These are phyloP conservation scores for Theristus sp. DNA, from an alignment of 2,888 invertebrate genomes.

Conservation along the genomic window DNA sequence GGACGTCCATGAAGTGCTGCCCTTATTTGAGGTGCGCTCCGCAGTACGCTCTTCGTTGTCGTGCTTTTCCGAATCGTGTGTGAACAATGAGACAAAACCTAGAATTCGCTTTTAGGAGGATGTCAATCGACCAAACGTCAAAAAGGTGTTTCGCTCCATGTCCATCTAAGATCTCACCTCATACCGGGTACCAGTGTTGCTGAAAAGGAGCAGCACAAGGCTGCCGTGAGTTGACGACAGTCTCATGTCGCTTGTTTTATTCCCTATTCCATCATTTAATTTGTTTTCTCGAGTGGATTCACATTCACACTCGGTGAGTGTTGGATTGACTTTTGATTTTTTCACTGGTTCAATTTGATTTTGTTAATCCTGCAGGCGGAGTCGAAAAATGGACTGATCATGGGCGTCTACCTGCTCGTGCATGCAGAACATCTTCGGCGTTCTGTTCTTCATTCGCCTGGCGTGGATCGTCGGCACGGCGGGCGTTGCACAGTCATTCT, in stretches of 20 bases:
- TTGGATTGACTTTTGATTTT: no score
- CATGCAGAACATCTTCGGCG: conserved; percentile 98
- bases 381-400: conserved; percentile 85
- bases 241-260: no score
- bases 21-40: background rate
- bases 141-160: conserved; percentile 1
- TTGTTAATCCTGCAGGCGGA: background rate
- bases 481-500: conserved; percentile 76
- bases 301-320: no score
- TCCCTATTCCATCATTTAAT: no score
- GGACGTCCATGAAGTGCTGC: conserved; percentile 1
- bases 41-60: background rate
- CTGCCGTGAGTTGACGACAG: no score
- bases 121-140: conserved; percentile 3
- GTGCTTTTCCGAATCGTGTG: no score
- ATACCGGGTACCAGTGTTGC: conserved; percentile 2
- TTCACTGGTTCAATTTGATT: no score
- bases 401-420: conserved; percentile 95
- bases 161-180: conserved; percentile 8
- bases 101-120: conserved; percentile 4
- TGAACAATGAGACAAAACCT: background rate
- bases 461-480: conserved; percentile 98
- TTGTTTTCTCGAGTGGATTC: no score
- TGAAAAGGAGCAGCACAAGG: conserved; percentile 1
- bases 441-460: conserved; percentile 93